Evolutionary conservation across 2,113 vertebrate species (phyloP).

Genomic region (Cyphomyrus plagiostoma): DNA sequence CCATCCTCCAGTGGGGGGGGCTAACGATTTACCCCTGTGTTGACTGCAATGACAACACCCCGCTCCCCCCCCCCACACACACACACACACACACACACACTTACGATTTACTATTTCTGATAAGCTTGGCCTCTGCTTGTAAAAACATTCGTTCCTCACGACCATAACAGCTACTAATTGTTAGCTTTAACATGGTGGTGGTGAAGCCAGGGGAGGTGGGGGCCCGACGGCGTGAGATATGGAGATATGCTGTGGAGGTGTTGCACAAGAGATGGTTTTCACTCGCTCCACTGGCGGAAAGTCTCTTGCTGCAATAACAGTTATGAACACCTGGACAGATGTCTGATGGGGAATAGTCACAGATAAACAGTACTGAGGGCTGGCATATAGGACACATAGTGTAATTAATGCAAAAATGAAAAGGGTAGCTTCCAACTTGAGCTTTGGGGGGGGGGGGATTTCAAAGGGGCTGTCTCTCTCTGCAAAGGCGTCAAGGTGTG

Average conservation of each 20-base stretch:
- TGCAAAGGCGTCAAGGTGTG: not conserved
- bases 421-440: not conserved
- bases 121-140: not conserved
- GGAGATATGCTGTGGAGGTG: not conserved
- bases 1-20: conserved; percentile 18
- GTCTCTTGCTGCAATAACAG: not conserved
- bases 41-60: not conserved
- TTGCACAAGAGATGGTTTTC: not conserved
- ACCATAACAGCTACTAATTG: conserved; percentile 21
- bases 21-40: conserved; percentile 19
- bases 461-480: not conserved
- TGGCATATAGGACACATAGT: not conserved
- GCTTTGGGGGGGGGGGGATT: not conserved
- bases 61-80: not conserved
- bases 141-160: not conserved
- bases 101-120: conserved; percentile 26
- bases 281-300: conserved; percentile 11
- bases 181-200: conserved; percentile 27
- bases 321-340: not conserved
- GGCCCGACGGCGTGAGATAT: not conserved
- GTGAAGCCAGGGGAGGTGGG: conserved; percentile 23
- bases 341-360: not conserved
- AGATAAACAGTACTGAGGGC: not conserved
- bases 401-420: not conserved
- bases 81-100: not conserved